Evolutionary conservation across 2,888 invertebrate species (phyloP), one percentile per base, ranked within the genome.

Genomic region (Drosophila neoperkinsi): DNA sequence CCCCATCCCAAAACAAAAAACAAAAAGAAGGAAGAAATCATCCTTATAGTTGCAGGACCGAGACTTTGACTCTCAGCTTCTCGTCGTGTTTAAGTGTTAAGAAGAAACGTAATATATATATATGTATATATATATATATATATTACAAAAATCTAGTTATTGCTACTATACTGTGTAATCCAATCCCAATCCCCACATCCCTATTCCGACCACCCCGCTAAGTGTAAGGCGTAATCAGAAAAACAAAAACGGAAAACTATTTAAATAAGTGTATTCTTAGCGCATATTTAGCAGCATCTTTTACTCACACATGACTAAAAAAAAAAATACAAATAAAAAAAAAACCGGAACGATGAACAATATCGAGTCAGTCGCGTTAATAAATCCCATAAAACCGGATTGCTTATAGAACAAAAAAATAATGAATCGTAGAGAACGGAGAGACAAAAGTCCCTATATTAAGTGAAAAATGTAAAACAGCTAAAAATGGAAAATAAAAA

Each of bases 21-120:
- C n/a, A 4, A 10, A 53, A 10, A 11, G 38, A n/a, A 28, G 18
- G 38, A 28, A 55, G 10, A 18, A 56, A 38, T 3, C 25, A 51
- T 33, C 76, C 51, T 46, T 70, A 73, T 64, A 79, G 77, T 82
- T 80, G 74, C 83, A 74, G 68, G 72, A 66, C 70, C 73, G 75
- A 79, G 73, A 72, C 62, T 64, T 74, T 75, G 84, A 74, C 64
- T 84, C 72, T 66, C 71, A 86, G 85, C 85, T 84, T 80, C 82
- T 81, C 86, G 88, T 85, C 85, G 87, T 85, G 89, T 87, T 89
- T 85, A 88, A 88, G 86, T 83, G 88, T 88, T 85, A 85, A 88
- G 86, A 82, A 71, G 77, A 82, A 82, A 79, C 74, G 68, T 77
- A 67, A 68, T 68, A 67, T 65, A 55, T 56, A 41, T 38, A 33